These are phyloP conservation scores for Platerodrilus igneus DNA, from an alignment of 2,888 invertebrate genomes.

Conservation along the genomic window DNA sequence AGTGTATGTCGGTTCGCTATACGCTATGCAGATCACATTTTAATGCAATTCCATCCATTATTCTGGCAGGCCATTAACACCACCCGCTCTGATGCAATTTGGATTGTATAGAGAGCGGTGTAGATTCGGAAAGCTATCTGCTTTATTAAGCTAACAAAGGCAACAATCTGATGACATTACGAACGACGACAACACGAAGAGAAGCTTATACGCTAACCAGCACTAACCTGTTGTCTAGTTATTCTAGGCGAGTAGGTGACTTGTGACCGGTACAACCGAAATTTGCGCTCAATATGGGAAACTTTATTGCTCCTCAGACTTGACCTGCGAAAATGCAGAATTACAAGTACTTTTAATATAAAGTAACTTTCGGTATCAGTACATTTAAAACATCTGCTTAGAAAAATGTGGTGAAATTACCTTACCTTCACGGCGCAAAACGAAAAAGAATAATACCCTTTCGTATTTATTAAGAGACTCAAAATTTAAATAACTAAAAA, in stretches of 20 bases:
- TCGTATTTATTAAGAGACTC: too few relatives aligned
- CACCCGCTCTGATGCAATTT: constrained; percentile 49
- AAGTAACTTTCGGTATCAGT: too few relatives aligned
- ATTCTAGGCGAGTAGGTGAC: constrained; percentile 32
- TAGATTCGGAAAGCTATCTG: constrained; percentile 46
- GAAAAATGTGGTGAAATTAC: too few relatives aligned
- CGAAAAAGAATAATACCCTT: too few relatives aligned
- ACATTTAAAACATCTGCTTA: too few relatives aligned
- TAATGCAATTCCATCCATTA: constrained; percentile 54
- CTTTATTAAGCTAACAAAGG: constrained; percentile 45
- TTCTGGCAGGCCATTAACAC: constrained; percentile 50
- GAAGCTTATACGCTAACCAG: constrained; percentile 31
- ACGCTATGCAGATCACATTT: constrained; percentile 53
- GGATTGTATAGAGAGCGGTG: constrained; percentile 45
- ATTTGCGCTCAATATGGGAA: too few relatives aligned
- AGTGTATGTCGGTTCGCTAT: constrained; percentile 40
- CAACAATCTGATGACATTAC: constrained; percentile 42
- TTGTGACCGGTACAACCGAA: constrained; percentile 35
- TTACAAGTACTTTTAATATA: too few relatives aligned
- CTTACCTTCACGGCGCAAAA: too few relatives aligned
- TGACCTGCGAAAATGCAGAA: too few relatives aligned
- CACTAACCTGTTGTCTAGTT: constrained; percentile 33
- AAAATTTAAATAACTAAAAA: too few relatives aligned
- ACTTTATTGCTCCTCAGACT: too few relatives aligned
- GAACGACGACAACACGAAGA: constrained; percentile 31